phyloP scores from a whole-genome alignment of 1,140 invertebrate genomes.

The Zophobas atratus region DNA sequence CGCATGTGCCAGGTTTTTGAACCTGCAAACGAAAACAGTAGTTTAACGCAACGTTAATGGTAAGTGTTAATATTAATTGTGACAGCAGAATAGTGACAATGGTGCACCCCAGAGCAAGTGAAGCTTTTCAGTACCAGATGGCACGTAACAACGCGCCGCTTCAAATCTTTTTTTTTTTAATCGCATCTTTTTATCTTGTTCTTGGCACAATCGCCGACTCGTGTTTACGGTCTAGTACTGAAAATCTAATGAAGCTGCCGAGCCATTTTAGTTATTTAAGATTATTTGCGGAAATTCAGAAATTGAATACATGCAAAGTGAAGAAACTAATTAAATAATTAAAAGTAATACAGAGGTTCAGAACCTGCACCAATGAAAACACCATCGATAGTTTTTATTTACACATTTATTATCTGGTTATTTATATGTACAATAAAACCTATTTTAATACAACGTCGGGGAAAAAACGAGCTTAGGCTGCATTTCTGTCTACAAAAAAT shows the following conservation, averaged over 20 bases:
- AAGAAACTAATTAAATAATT: conserved; percentile 44
- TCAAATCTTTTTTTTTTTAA: not conserved
- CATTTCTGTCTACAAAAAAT: not conserved
- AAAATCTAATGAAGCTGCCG: conserved; percentile 58
- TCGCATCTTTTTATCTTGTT: not conserved
- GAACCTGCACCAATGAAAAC: conserved; percentile 49
- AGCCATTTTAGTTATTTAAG: conserved; percentile 59
- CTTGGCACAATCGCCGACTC: not conserved
- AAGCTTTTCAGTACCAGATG: conserved; percentile 58
- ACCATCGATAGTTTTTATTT: conserved; percentile 38
- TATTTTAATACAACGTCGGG: not conserved
- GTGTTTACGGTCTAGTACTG: conserved; percentile 45
- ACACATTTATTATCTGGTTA: conserved; percentile 13
- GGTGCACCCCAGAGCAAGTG: conserved; percentile 67
- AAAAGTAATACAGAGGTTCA: conserved; percentile 33
- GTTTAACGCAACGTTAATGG: conserved; percentile 62
- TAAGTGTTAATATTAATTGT: conserved; percentile 64
- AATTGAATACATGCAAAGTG: conserved; percentile 55
- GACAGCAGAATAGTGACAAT: conserved; percentile 67
- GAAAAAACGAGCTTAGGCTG: not conserved
- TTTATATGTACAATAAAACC: conserved; percentile 7
- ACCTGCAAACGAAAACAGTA: conserved; percentile 83
- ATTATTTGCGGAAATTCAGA: conserved; percentile 58
- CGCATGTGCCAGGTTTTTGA: conserved; percentile 93
- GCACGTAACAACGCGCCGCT: conserved; percentile 1